Percentiles rank a stretch among this genome's conserved stretches.
phyloP scores from a whole-genome alignment of 1,140 invertebrate species.

The Delia radicum region DNA sequence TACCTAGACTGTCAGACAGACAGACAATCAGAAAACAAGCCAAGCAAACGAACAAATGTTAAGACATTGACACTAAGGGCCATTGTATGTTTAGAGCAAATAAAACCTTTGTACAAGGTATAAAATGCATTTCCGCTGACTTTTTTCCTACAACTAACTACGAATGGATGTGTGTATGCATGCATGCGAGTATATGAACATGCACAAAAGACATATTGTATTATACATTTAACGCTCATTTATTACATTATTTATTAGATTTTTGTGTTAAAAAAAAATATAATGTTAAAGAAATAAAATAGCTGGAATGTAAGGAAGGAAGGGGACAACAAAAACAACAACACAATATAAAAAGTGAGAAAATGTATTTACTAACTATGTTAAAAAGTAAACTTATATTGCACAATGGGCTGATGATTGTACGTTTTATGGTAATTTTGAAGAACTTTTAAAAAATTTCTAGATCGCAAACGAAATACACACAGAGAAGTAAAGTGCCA shows the following conservation, averaged over 20 bases:
- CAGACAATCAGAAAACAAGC: not conserved
- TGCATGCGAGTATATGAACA: not conserved
- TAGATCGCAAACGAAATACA: not conserved
- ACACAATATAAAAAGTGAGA: not conserved
- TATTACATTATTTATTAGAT: constrained; percentile 54
- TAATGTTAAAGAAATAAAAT: too few species aligned
- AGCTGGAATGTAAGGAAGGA: not conserved
- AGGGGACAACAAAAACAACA: not conserved
- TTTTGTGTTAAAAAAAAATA: constrained; percentile 46
- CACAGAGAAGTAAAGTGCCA: not conserved
- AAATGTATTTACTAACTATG: too few species aligned
- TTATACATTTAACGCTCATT: constrained; percentile 51
- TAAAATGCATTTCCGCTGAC: constrained; percentile 12
- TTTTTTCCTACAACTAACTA: not conserved
- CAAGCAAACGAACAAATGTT: not conserved
- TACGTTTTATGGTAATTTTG: too few species aligned
- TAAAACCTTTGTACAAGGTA: too few species aligned
- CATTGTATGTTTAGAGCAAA: too few species aligned
- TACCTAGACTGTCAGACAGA: too few species aligned
- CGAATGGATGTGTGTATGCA: not conserved
- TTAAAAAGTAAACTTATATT: too few species aligned
- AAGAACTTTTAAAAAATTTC: too few species aligned
- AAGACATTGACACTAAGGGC: too few species aligned
- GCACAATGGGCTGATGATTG: too few species aligned
- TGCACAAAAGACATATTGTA: not conserved